Evolutionary conservation across 35 echinoderm and acorn worm genomes (phyloP).

Genomic region (Amphiura filiformis): DNA sequence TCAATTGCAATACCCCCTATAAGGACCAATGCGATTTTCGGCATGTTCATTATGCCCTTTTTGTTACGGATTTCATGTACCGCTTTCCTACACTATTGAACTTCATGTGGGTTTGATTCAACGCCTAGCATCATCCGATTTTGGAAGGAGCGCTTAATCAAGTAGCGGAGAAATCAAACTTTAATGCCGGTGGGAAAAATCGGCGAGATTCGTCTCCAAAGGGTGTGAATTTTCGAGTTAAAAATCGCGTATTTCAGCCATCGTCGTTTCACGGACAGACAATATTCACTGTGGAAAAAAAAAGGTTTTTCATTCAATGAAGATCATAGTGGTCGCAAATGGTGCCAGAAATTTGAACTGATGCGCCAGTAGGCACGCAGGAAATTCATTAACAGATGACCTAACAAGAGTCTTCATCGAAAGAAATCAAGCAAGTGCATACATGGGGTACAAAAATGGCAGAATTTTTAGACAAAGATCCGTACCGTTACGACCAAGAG

Average conservation of each 20-base stretch:
- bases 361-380: constrained; percentile 79
- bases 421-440: constrained; percentile 59
- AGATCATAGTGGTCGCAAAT: constrained; percentile 43
- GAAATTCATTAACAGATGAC: constrained; percentile 98
- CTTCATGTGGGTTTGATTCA: constrained; percentile 91
- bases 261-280: constrained; percentile 28
- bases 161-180: constrained; percentile 58
- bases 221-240: constrained; percentile 41
- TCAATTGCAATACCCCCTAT: constrained; percentile 62
- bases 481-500: constrained; percentile 85
- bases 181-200: constrained; percentile 50
- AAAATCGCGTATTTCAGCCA: constrained; percentile 50
- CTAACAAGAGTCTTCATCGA: constrained; percentile 60
- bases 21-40: constrained; percentile 50
- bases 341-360: constrained; percentile 73
- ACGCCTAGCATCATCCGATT: constrained; percentile 85
- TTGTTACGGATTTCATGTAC: constrained; percentile 67
- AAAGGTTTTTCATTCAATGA: constrained; percentile 53
- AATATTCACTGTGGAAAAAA: constrained; percentile 58
- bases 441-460: constrained; percentile 90
- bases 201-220: constrained; percentile 50
- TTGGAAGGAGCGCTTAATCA: constrained; percentile 69
- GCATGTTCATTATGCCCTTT: constrained; percentile 59
- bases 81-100: constrained; percentile 61
- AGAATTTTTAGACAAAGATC: constrained; percentile 97